phyloP scores from a whole-genome alignment of 1,140 invertebrate genomes.

The Octopus sinensis region DNA sequence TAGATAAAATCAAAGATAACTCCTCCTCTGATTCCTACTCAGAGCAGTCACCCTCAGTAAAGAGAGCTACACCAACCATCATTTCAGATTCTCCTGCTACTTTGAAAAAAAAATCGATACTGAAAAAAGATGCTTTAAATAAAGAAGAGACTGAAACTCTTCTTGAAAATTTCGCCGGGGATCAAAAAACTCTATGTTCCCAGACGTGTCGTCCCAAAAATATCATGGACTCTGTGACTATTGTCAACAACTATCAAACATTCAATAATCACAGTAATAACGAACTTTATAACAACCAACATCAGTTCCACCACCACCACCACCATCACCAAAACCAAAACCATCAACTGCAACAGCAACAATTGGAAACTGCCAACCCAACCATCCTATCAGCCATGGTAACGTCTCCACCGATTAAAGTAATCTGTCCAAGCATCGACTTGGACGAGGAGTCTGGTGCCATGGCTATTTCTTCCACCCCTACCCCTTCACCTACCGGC shows the following conservation, averaged over 20 bases:
- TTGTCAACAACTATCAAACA: not conserved
- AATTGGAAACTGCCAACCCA: not conserved
- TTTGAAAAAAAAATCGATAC: slow-evolving; percentile 67
- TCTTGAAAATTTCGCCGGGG: slow-evolving; percentile 24
- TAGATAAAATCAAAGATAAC: slow-evolving; percentile 14
- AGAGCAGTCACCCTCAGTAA: not conserved
- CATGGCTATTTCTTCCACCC: slow-evolving; percentile 4
- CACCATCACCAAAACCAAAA: slow-evolving; percentile 14
- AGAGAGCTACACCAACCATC: not conserved
- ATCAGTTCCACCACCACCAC: slow-evolving; percentile 20
- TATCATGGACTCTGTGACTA: slow-evolving; percentile 18
- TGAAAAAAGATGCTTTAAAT: slow-evolving; percentile 69
- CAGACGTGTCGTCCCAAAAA: slow-evolving; percentile 16
- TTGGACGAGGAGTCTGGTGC: not conserved
- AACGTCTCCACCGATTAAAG: slow-evolving; percentile 4
- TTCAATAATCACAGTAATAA: slow-evolving; percentile 17
- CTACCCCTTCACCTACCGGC: not conserved
- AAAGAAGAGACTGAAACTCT: slow-evolving; percentile 77
- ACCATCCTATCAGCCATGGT: not conserved
- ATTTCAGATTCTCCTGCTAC: not conserved
- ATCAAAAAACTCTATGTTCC: slow-evolving; percentile 19
- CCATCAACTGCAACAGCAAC: slow-evolving; percentile 19
- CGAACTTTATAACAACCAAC: not conserved
- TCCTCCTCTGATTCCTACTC: not conserved
- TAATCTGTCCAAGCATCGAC: slow-evolving; percentile 6